Evolutionary conservation across 2,797 vertebrate species (phyloP), one percentile per base, ranked within the genome.

Genomic region (Enteromius afrohamiltoni): DNA sequence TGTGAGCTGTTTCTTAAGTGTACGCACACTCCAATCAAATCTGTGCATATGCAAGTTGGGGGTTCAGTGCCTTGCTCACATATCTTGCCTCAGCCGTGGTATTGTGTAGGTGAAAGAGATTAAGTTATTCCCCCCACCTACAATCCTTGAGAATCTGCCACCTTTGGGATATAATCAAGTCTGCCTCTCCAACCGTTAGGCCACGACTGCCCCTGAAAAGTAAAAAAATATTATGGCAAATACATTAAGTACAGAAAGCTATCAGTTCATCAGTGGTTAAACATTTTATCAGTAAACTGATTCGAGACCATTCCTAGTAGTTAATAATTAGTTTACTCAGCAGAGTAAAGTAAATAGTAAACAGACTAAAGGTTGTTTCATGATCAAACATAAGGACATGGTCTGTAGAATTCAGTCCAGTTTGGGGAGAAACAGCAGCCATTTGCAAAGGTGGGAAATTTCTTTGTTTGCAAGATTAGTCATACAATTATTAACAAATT

Each of bases 281-380:
- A 3, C 64, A 68, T 45, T 45, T 42, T 7, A 16, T 51, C 21
- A 79, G 16, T 68, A 2, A 26, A 53, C 75, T 3, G 4, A 13
- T 29, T 1, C 34, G 7, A 34, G 29, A 34, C 7, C 7, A 37
- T 51, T 79, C 34, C 49, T 31, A 29, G n/a, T 26, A 13, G 87
- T 88, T 86, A 86, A 84, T 82, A 29, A 82, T 82, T 70, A 58
- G 3, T 21, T 55, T 62, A 13, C 21, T 68, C 26, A 47, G 68
- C n/a, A 2, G 23, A 47, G 23, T 70, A 10, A 65, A 40, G 45
- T 40, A 45, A 17, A 68, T 47, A 65, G 51, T 58, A 71, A 88
- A 67, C 75, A 68, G 85, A 17, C n/a, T 79, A 80, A 83, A 85
- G 80, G 65, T 86, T 75, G 40, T 31, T 55, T 40, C 55, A 47